Base-by-base conservation (phyloP, 2,888 invertebrate genomes). In the Campoletis raptor region DNA sequence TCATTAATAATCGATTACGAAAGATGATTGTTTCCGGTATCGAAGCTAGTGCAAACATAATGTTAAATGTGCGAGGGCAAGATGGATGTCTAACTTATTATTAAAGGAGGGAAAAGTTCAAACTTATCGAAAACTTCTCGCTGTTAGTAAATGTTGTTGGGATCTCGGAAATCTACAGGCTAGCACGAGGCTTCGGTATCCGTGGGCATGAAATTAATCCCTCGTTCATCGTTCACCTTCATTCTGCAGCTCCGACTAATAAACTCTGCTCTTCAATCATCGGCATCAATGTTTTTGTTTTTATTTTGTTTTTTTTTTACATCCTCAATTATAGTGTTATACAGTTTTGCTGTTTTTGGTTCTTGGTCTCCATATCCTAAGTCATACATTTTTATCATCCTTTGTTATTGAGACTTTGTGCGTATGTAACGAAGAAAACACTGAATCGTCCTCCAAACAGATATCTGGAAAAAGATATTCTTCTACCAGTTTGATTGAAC, bases 1-100 rank as follows among this genome's bases (percentile, higher is more conserved):
- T 92, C 90, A 91, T 92, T 93, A 93, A 92, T 93, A 93, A 93
- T 93, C 93, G 92, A 93, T 93, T 92, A 92, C 91, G 91, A 92
- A 91, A 88, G 90, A 91, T 91, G 90, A 91, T 90, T 90, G 89
- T 90, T 91, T 91, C 90, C 85, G 88, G 90, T 90, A 91, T 91
- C 90, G 90, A 90, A 85, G 88, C 85, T 30, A 64, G 79, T 81
- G 82, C 74, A 83, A 86, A 40, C 36, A 73, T n/a, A 67, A 80
- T 12, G 84, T 69, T 64, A 80, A 78, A 79, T 70, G 42, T 78
- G 57, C 79, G 66, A 69, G 85, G 74, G 67, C 24, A 57, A 81
- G 79, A 70, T 70, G 57, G 81, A 79, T 61, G 81, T 54, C 48
- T 78, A 90, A 91, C 92, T 91, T 92, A 91, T 93, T 93, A 91